Percentiles rank a stretch among this genome's conserved stretches.
Conservation (phyloP, 2,797 vertebrate genomes). For the Lagocephalus sceleratus region DNA sequence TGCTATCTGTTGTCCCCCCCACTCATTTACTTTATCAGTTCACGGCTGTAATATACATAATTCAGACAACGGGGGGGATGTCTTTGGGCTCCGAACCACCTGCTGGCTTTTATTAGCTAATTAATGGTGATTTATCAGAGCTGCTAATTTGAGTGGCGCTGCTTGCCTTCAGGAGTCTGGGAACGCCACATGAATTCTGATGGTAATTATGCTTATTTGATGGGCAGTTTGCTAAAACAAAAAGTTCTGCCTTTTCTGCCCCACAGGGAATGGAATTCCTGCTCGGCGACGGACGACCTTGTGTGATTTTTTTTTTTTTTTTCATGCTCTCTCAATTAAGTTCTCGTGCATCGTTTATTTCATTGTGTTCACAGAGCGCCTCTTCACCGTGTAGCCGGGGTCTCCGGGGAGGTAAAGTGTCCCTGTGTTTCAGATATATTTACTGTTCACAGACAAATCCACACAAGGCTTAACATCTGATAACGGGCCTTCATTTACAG, state of each 20-base stretch:
- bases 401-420: slow-evolving; percentile 57
- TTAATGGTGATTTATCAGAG: slow-evolving; percentile 98
- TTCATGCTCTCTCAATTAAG: slow-evolving; percentile 67
- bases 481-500: not conserved
- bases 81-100: slow-evolving; percentile 92
- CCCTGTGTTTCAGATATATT: slow-evolving; percentile 53
- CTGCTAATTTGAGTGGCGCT: slow-evolving; percentile 89
- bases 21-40: slow-evolving; percentile 84
- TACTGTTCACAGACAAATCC: slow-evolving; percentile 47
- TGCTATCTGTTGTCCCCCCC: slow-evolving; percentile 78
- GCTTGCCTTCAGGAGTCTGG: slow-evolving; percentile 89
- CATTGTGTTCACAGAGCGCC: slow-evolving; percentile 6
- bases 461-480: too few relatives aligned
- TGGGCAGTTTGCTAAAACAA: slow-evolving; percentile 86
- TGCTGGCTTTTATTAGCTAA: slow-evolving; percentile 98
- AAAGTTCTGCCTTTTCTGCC: slow-evolving; percentile 79
- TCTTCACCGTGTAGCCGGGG: slow-evolving; percentile 57
- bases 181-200: slow-evolving; percentile 87
- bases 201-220: slow-evolving; percentile 90
- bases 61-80: slow-evolving; percentile 91
- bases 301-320: slow-evolving; percentile 50
- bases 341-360: slow-evolving; percentile 50
- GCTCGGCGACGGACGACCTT: slow-evolving; percentile 74
- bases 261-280: slow-evolving; percentile 76
- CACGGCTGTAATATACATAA: slow-evolving; percentile 88